phyloP scores from a whole-genome alignment of 2,888 invertebrate species.

The Nomada fabriciana region DNA sequence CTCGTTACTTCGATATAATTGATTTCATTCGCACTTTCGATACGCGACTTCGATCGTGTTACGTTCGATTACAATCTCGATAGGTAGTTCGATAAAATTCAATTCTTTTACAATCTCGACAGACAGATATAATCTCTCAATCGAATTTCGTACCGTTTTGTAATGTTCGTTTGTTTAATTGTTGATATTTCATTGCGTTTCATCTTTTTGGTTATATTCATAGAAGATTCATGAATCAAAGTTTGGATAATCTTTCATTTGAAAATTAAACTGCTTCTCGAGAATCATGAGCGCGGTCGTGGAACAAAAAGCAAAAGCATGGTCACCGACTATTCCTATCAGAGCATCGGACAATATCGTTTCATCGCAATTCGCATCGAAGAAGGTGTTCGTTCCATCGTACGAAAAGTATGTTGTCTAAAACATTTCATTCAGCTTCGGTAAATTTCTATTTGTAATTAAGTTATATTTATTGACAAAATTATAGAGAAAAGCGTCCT shows the following conservation, averaged over 20 bases:
- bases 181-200: not conserved
- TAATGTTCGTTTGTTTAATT: slow-evolving; percentile 14
- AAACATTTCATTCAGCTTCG: not conserved
- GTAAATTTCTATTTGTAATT: not conserved
- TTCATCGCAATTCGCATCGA: slow-evolving; percentile 69
- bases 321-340: slow-evolving; percentile 67
- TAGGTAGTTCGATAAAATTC: no score
- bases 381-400: slow-evolving; percentile 71
- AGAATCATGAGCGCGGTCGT: slow-evolving; percentile 21
- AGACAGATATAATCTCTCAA: no score
- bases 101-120: no score
- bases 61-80: no score
- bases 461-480: not conserved
- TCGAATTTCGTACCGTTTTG: not conserved
- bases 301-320: slow-evolving; percentile 54
- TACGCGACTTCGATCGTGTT: no score
- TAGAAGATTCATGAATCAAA: not conserved
- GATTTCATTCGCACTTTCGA: no score
- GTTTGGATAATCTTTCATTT: not conserved
- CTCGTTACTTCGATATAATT: no score
- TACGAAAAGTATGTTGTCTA: slow-evolving; percentile 70
- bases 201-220: not conserved
- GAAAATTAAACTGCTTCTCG: not conserved
- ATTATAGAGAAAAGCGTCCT: slow-evolving; percentile 65
- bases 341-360: slow-evolving; percentile 72